Evolutionary conservation across 1,140 invertebrate genomes (phyloP).

Genomic region (Drosophila ambigua): DNA sequence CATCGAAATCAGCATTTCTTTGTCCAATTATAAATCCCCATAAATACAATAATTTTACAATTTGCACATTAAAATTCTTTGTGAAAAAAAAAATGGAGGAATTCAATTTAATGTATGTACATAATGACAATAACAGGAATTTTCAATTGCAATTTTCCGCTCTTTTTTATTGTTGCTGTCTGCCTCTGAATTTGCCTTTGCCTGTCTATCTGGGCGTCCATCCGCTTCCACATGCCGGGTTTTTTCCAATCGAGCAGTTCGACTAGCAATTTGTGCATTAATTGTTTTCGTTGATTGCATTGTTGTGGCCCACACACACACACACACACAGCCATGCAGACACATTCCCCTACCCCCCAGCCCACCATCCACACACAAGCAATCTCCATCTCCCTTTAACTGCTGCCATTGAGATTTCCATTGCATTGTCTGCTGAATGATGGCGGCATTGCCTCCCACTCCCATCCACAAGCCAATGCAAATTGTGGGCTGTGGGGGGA

Average conservation of each 20-base stretch:
- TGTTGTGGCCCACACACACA: constrained; percentile 43
- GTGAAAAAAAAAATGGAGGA: constrained; percentile 1
- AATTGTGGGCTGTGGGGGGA: too few relatives aligned
- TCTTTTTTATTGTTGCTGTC: constrained; percentile 16
- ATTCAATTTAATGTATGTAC: constrained; percentile 13
- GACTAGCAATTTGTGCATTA: constrained; percentile 73
- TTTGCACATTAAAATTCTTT: constrained; percentile 8
- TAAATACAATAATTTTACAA: too few relatives aligned
- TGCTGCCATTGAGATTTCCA: too few relatives aligned
- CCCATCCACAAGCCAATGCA: neutral
- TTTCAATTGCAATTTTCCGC: constrained; percentile 7
- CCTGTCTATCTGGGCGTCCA: neutral
- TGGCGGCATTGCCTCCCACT: neutral
- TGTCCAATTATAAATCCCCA: too few relatives aligned
- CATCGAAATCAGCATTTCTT: too few relatives aligned
- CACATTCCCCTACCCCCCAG: too few relatives aligned
- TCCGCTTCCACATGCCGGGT: neutral
- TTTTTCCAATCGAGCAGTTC: constrained; percentile 54
- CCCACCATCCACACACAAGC: constrained; percentile 3
- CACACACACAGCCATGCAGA: neutral
- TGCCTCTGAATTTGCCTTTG: neutral
- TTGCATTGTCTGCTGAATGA: too few relatives aligned
- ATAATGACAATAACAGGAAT: constrained; percentile 8
- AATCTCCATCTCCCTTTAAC: constrained; percentile 12
- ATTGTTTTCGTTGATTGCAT: constrained; percentile 73